These are phyloP conservation scores for Himalopsyche kuldschensis DNA, from an alignment of 2,888 invertebrate genomes.

Conservation along the genomic window DNA sequence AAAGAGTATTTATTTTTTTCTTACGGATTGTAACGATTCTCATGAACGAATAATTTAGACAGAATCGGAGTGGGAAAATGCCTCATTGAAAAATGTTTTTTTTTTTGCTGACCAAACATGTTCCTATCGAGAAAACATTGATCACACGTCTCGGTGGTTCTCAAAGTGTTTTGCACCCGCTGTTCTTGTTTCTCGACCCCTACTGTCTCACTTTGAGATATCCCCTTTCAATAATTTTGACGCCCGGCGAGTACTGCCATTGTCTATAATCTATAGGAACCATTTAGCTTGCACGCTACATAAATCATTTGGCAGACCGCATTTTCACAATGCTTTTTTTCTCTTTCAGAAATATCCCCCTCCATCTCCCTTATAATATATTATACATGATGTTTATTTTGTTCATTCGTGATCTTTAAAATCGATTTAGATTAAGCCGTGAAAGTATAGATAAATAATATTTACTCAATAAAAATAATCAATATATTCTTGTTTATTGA, in stretches of 20 bases:
- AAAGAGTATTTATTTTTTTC: too few species aligned
- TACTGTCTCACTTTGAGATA: not conserved
- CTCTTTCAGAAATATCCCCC: constrained; percentile 2
- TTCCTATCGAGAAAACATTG: not conserved
- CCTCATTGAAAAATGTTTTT: too few species aligned
- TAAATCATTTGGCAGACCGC: constrained; percentile 40
- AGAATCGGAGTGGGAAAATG: not conserved
- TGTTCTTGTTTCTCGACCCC: not conserved
- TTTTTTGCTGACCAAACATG: too few species aligned
- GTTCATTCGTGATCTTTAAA: too few species aligned
- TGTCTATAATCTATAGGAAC: constrained; percentile 40
- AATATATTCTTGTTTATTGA: too few species aligned
- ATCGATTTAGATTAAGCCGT: too few species aligned
- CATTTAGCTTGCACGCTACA: constrained; percentile 40
- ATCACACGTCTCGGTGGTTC: not conserved
- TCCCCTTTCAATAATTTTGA: constrained; percentile 19
- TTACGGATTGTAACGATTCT: too few species aligned
- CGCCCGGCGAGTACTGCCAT: constrained; percentile 22
- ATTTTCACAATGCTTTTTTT: constrained; percentile 33
- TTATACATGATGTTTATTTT: not conserved
- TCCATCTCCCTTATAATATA: constrained; percentile 7
- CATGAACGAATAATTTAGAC: not conserved
- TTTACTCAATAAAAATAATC: too few species aligned
- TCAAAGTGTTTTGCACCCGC: not conserved
- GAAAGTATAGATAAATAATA: too few species aligned